Evolutionary conservation across 2,888 invertebrate species (phyloP), one percentile per base, ranked within the genome.

Genomic region (Leptothorax acervorum): DNA sequence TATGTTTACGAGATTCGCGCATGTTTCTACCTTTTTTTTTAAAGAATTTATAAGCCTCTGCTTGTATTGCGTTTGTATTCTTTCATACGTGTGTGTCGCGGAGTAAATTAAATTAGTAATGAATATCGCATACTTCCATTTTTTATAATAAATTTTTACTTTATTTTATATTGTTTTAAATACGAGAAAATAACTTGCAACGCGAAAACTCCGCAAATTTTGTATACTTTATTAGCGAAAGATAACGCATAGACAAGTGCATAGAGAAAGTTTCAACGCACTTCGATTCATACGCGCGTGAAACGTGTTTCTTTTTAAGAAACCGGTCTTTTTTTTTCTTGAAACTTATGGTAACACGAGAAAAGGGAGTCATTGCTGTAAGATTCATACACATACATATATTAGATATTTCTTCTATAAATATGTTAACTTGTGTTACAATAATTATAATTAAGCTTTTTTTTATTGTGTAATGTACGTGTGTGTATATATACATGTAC

Each of bases 81-180:
- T 60, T 71, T 60, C 31, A 23, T 76, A 76, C 39, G 53, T 76
- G 51, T 75, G 51, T 65, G 11, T 51, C 15, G 15, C 35, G 23
- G 23, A 35, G 3, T 35, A 42, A 48, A 74, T 48, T 75, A 35
- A 51, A 65, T 65, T 65, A 65, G 48, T 18, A 23, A 71, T 18
- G 0, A 60, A 60, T 66, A 65, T 48, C 48, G 48, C 11, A 45
- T 73, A 79, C 79, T 79, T 79, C 73, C 79, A 79, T 79, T 48
- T 78, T 70, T 57, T 45, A 78, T 48, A 71, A 18, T 71, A 42
- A 57, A 60, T 79, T 60, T 45, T 23, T 70, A 48, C 45, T 23
- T 71, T 60, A 39, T 45, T 31, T 70, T 8, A 66, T 65, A 51
- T 12, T 2, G 0, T 63, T 76, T n/a, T 18, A 66, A 66, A 12